These are phyloP conservation scores for Neosilurus mollespiculum DNA, from an alignment of 2,797 vertebrate species.

Conservation along the genomic window DNA sequence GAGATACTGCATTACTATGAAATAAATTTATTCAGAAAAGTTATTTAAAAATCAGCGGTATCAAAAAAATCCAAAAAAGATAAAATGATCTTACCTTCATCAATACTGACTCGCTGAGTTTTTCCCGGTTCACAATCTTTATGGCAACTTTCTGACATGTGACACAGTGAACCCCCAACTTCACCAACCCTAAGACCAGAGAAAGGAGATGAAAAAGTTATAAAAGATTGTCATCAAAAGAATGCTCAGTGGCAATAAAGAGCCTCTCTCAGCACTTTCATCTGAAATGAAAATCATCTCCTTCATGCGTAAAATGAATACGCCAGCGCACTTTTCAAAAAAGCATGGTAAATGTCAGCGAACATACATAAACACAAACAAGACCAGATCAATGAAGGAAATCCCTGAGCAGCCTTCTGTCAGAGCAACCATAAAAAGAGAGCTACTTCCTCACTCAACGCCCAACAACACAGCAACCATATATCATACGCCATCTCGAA, in stretches of 20 bases:
- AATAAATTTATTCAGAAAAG: background rate
- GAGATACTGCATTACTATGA: background rate
- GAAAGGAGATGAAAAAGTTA: constrained; percentile 19
- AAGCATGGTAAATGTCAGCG: constrained; percentile 57
- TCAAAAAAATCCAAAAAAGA: background rate
- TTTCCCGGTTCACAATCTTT: constrained; percentile 92
- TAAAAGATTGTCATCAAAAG: constrained; percentile 44
- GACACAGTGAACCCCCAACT: constrained; percentile 88
- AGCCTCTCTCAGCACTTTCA: constrained; percentile 43
- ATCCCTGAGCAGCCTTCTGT: constrained; percentile 55
- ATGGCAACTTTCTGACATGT: constrained; percentile 90
- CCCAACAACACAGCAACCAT: constrained; percentile 30
- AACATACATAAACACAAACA: constrained; percentile 58
- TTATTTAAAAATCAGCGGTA: background rate
- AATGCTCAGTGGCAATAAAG: constrained; percentile 42
- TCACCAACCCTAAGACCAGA: constrained; percentile 79
- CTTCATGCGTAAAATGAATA: constrained; percentile 52
- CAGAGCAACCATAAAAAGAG: constrained; percentile 52
- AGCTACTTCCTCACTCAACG: constrained; percentile 60
- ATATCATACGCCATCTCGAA: constrained; percentile 57
- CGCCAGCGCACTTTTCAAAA: constrained; percentile 42
- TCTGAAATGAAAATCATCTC: constrained; percentile 48
- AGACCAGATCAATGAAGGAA: constrained; percentile 47
- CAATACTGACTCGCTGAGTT: constrained; percentile 89
- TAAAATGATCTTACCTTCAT: constrained; percentile 82